A percentile compares a stretch with the other conserved stretches of the same genome.
These are phyloP conservation scores for Andinoacara biseriatus DNA, from an alignment of 2,113 vertebrate species.

Conservation along the genomic window DNA sequence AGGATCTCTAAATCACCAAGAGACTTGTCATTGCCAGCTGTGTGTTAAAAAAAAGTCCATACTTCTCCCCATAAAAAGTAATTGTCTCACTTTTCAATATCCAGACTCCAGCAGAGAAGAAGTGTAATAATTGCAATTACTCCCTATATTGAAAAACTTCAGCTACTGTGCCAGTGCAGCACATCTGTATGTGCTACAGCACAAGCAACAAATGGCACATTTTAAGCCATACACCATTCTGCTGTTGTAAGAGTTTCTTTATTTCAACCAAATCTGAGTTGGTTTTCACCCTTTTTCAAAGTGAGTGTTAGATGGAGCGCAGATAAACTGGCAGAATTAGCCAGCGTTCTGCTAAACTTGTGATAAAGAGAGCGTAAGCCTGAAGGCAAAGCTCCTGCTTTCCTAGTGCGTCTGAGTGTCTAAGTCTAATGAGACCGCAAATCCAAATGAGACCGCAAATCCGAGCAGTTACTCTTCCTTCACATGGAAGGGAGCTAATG, in stretches of 20 bases:
- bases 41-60: too few species aligned
- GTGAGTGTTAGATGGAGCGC: neutral
- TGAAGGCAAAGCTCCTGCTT: neutral
- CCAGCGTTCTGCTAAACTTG: neutral
- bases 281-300: neutral
- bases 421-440: neutral
- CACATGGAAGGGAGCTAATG: neutral
- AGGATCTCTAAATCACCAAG: neutral
- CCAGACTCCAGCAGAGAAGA: neutral
- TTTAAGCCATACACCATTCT: neutral
- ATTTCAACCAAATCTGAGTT: neutral
- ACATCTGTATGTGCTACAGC: neutral
- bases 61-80: neutral
- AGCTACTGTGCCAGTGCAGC: neutral
- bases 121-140: neutral
- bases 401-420: neutral
- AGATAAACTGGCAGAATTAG: neutral
- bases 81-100: neutral
- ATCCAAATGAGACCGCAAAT: neutral
- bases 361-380: neutral
- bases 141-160: neutral
- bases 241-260: neutral
- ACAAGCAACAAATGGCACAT: rapidly evolving
- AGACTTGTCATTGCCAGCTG: neutral
- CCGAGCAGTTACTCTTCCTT: neutral